Base-by-base conservation (phyloP, 2,888 invertebrate genomes). In the Acronicta alni region DNA sequence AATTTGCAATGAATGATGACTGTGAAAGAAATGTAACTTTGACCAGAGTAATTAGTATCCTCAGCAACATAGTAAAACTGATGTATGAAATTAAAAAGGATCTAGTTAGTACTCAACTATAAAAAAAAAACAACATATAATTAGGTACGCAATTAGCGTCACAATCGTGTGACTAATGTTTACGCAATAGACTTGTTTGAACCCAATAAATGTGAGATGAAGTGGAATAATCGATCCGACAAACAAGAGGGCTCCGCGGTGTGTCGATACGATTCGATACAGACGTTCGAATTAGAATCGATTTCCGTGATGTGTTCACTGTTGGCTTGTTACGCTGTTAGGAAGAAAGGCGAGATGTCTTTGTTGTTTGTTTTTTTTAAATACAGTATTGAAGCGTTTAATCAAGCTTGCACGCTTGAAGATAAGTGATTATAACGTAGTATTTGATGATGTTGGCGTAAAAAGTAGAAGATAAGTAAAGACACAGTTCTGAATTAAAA, bases 181-280 rank as follows among this genome's bases (percentile, higher is more conserved):
- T 62, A 58, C 53, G 65, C 71, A 59, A 77, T 76, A 67, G 79
- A 83, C 80, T 80, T 78, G 80, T 76, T 81, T 81, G 82, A 82
- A 84, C 86, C 89, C 90, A 92, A 92, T 92, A 92, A 89, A 84
- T 81, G 89, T 88, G 85, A 89, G 88, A 91, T 88, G 92, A 90
- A 89, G 90, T 85, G 91, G 89, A 92, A 93, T 92, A 92, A 93
- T 93, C 92, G 91, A 89, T 87, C 84, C 86, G 92, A 92, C 92
- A 93, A 92, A 93, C 92, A 92, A 89, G 91, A 89, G 92, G 90
- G 91, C 82, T 77, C 77, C 78, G 72, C 53, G 72, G 75, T 69
- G 77, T 58, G 84, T 82, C 88, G 88, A 91, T 89, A 80, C 78
- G 76, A 83, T 83, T 86, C 82, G 85, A 85, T 83, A 76, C 79